These are phyloP conservation scores for Petrocephalus schoutedeni DNA, from an alignment of 2,797 vertebrate genomes.

Conservation along the genomic window DNA sequence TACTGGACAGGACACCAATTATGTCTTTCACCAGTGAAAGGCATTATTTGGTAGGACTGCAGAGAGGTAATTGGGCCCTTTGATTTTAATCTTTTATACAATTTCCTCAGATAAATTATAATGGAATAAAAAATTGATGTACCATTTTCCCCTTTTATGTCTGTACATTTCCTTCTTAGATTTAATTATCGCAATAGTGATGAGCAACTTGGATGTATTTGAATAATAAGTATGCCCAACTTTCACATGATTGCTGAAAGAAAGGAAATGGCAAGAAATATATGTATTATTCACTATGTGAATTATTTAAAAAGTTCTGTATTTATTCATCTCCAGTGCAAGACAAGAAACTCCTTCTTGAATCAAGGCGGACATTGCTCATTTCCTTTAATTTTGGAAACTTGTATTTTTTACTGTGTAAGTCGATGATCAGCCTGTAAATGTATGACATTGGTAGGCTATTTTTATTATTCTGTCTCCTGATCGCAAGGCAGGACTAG, in stretches of 20 bases:
- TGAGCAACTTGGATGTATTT: not conserved
- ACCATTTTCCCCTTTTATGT: not conserved
- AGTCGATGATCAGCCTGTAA: not conserved
- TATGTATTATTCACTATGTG: conserved; percentile 9
- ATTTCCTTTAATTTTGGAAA: not conserved
- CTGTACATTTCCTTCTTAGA: not conserved
- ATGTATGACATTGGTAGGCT: not conserved
- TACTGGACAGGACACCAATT: not conserved
- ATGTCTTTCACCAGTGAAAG: not conserved
- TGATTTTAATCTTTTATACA: not conserved
- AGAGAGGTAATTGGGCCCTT: not conserved
- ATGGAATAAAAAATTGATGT: conserved; percentile 2
- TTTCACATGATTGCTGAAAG: conserved; percentile 1
- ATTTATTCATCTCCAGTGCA: conserved; percentile 1
- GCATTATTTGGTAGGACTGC: not conserved
- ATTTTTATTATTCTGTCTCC: not conserved
- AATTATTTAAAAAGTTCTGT: conserved; percentile 14
- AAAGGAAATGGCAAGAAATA: not conserved
- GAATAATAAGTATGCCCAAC: not conserved
- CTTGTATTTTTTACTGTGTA: not conserved
- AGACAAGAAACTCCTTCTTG: not conserved
- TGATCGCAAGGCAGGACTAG: not conserved
- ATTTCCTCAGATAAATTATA: conserved; percentile 8
- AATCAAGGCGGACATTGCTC: not conserved
- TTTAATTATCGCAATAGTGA: not conserved